These are phyloP conservation scores for Danio rerio DNA, from an alignment of 2,113 vertebrate genomes.

Conservation along the genomic window DNA sequence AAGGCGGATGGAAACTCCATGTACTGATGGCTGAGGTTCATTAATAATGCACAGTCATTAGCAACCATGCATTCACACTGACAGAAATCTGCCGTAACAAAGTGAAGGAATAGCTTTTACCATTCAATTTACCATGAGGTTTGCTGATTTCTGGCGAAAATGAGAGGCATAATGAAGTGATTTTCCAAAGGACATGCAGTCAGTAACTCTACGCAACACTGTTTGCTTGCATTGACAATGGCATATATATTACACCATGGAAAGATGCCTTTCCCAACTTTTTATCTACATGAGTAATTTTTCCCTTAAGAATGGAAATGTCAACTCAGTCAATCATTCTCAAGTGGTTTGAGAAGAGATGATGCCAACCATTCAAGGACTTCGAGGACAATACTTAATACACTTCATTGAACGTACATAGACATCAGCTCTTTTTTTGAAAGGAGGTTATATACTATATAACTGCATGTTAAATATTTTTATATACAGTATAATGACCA, in stretches of 20 bases:
- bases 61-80: constrained; percentile 27
- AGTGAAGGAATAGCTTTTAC: not conserved
- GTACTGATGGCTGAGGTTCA: constrained; percentile 32
- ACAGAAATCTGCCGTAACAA: not conserved
- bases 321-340: too few relatives aligned
- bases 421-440: too few relatives aligned
- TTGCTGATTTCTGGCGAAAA: not conserved
- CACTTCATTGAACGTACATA: too few relatives aligned
- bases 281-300: not conserved
- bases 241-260: not conserved
- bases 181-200: not conserved
- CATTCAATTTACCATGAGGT: not conserved
- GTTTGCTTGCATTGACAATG: not conserved
- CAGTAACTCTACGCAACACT: not conserved
- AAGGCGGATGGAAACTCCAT: constrained; percentile 22
- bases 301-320: too few relatives aligned
- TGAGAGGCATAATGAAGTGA: not conserved
- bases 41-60: constrained; percentile 31
- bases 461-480: too few relatives aligned
- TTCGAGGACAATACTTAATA: too few relatives aligned
- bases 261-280: not conserved
- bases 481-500: too few relatives aligned
- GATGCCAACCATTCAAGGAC: too few relatives aligned
- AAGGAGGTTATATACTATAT: too few relatives aligned
- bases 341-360: too few relatives aligned